Percentiles rank a stretch among this genome's conserved stretches.
Evolutionary conservation across 2,888 invertebrate genomes (phyloP).

Genomic region (Polydrusus pterygomalis): DNA sequence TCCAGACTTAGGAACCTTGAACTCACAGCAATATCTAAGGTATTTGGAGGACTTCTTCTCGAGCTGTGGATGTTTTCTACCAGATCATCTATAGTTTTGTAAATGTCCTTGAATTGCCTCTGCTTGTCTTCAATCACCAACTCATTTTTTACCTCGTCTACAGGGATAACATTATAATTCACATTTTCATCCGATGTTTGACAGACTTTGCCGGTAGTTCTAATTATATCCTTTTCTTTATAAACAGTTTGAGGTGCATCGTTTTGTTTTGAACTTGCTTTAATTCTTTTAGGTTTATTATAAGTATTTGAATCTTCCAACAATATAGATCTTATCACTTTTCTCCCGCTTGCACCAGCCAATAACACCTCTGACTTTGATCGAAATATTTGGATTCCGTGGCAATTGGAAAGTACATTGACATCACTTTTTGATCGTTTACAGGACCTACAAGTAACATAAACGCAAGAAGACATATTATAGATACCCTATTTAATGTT

Average conservation of each 20-base stretch:
- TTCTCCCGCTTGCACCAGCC: constrained; percentile 11
- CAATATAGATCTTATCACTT: constrained; percentile 38
- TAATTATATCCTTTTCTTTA: constrained; percentile 8
- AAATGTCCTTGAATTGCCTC: constrained; percentile 36
- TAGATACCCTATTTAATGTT: too few species aligned
- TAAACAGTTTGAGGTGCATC: not conserved
- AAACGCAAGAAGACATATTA: too few species aligned
- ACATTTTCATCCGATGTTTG: constrained; percentile 14
- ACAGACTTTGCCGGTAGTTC: constrained; percentile 18
- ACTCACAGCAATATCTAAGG: constrained; percentile 25
- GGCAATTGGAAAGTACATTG: constrained; percentile 13
- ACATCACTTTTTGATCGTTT: constrained; percentile 33
- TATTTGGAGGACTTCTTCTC: constrained; percentile 5
- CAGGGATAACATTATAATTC: not conserved
- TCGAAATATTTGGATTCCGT: constrained; percentile 11
- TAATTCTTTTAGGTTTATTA: not conserved
- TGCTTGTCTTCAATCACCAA: constrained; percentile 18
- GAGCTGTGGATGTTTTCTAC: constrained; percentile 32
- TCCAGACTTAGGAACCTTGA: not conserved
- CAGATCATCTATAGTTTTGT: constrained; percentile 32
- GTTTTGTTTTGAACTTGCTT: not conserved
- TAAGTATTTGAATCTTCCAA: constrained; percentile 24
- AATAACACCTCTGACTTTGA: constrained; percentile 44
- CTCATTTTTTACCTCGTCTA: not conserved
- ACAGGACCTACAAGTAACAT: constrained; percentile 18